phyloP scores from a whole-genome alignment of 1,140 invertebrate species.

The Calycopis cecrops region DNA sequence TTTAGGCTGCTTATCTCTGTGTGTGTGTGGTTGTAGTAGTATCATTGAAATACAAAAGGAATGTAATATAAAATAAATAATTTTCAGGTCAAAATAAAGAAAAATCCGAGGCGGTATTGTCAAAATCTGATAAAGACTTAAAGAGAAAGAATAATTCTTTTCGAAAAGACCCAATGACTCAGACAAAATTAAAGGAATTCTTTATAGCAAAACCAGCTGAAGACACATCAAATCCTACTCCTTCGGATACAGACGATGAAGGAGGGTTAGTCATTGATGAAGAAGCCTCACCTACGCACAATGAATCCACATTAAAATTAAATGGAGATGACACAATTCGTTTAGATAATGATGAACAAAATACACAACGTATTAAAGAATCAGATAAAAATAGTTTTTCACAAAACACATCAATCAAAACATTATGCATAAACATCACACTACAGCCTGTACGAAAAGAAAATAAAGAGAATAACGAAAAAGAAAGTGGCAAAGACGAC shows the following conservation, averaged over 20 bases:
- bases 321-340: slow-evolving; percentile 30
- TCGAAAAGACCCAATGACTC: slow-evolving; percentile 54
- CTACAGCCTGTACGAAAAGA: slow-evolving; percentile 43
- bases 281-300: slow-evolving; percentile 31
- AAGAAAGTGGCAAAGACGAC: slow-evolving; percentile 23
- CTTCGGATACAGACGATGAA: slow-evolving; percentile 47
- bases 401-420: slow-evolving; percentile 33
- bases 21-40: no score
- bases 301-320: slow-evolving; percentile 51
- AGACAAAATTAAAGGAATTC: slow-evolving; percentile 58
- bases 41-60: no score
- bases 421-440: slow-evolving; percentile 62
- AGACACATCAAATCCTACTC: slow-evolving; percentile 26
- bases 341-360: slow-evolving; percentile 38
- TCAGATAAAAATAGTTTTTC: slow-evolving; percentile 22
- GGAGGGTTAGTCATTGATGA: slow-evolving; percentile 50
- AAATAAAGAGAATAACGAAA: slow-evolving; percentile 18
- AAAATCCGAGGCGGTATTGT: slow-evolving; percentile 25
- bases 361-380: slow-evolving; percentile 37
- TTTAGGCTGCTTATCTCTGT: no score
- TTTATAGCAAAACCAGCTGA: slow-evolving; percentile 41
- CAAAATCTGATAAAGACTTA: slow-evolving; percentile 56
- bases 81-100: slow-evolving; percentile 12
- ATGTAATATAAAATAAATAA: no score
- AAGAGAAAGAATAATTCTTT: slow-evolving; percentile 64